phyloP scores from a whole-genome alignment of 2,113 vertebrate genomes.

The Vulpes ferrilata region DNA sequence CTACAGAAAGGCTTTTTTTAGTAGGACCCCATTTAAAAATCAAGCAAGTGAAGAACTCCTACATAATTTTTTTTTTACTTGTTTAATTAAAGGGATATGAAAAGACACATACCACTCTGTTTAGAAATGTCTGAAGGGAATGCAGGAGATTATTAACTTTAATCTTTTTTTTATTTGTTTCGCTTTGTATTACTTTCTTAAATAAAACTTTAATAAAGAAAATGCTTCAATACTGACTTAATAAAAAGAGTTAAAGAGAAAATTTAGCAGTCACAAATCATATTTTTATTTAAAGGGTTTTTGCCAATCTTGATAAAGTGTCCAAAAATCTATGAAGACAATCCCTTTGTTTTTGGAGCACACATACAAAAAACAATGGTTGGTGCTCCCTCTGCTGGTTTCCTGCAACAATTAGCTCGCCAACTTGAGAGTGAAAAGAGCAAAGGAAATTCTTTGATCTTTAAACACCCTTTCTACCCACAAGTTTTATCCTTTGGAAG shows the following conservation, averaged over 20 bases:
- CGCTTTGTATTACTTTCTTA: conserved; percentile 38
- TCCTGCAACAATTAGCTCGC: background rate
- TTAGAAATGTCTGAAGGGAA: background rate
- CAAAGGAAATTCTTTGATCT: conserved; percentile 4
- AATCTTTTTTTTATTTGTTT: conserved; percentile 44
- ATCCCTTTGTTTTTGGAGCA: conserved; percentile 54
- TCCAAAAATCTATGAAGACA: background rate
- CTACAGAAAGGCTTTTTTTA: background rate
- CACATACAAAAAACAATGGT: conserved; percentile 63
- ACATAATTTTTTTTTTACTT: background rate
- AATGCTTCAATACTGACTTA: conserved; percentile 22
- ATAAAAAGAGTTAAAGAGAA: background rate
- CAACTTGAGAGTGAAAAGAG: background rate
- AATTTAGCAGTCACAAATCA: conserved; percentile 18
- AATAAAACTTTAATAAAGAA: conserved; percentile 16
- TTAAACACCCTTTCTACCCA: background rate
- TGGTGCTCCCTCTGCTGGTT: conserved; percentile 89
- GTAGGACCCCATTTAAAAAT: background rate
- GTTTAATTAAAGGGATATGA: background rate
- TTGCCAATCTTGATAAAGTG: conserved; percentile 17
- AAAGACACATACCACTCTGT: background rate
- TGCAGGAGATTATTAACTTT: background rate
- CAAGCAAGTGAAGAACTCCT: background rate
- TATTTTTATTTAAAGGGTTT: conserved; percentile 57
- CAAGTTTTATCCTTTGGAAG: background rate